These are phyloP conservation scores for Hemiprocne comata DNA, from an alignment of 2,113 vertebrate genomes.

Conservation along the genomic window DNA sequence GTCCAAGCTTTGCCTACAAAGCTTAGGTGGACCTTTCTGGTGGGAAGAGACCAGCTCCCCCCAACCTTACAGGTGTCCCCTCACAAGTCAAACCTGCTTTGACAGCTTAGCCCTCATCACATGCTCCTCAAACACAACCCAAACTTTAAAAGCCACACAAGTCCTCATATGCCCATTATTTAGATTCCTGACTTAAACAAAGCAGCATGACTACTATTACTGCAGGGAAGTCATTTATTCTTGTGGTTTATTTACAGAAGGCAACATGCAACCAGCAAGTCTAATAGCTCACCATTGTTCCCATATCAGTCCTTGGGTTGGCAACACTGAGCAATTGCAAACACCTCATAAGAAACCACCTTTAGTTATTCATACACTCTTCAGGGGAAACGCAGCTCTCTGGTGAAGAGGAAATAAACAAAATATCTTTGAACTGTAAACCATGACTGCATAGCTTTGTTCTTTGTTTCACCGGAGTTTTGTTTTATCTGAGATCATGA, in stretches of 20 bases:
- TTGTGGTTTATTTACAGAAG: slow-evolving; percentile 52
- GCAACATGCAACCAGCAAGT: slow-evolving; percentile 30
- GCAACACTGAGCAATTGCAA: slow-evolving; percentile 29
- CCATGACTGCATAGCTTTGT: slow-evolving; percentile 64
- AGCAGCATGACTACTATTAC: background rate
- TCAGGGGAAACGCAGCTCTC: slow-evolving; percentile 56
- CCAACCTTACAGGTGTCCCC: background rate
- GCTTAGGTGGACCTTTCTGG: background rate
- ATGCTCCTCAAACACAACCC: background rate
- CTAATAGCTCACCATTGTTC: slow-evolving; percentile 45
- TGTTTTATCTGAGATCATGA: slow-evolving; percentile 76
- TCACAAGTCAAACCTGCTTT: background rate
- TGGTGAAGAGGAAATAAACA: slow-evolving; percentile 69
- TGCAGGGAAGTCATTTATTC: slow-evolving; percentile 13
- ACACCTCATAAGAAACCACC: slow-evolving; percentile 64
- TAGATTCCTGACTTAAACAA: slow-evolving; percentile 1
- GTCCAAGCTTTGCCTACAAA: background rate
- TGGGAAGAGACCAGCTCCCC: background rate
- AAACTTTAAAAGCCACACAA: background rate
- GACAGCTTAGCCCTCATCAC: background rate
- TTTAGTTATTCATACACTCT: slow-evolving; percentile 72
- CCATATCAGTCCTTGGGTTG: background rate
- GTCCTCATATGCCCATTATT: background rate
- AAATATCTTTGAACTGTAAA: slow-evolving; percentile 72
- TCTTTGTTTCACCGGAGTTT: slow-evolving; percentile 67